Base-by-base conservation (phyloP, 2,113 vertebrate species). In the Syrmaticus mikado region DNA sequence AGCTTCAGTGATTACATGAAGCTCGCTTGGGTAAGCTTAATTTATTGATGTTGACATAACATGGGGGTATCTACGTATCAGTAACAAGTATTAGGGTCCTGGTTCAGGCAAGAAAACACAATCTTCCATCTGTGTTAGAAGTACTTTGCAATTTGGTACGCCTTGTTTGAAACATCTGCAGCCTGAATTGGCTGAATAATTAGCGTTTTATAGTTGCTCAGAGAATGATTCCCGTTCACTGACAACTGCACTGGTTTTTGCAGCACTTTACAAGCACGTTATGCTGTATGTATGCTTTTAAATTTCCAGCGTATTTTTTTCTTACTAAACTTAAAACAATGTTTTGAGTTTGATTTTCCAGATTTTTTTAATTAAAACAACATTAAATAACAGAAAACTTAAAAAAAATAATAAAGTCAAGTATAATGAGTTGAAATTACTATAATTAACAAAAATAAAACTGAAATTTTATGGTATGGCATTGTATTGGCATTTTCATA, bases 211-310 rank as follows among this genome's bases (percentile, higher is more conserved):
- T 17, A 32, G 61, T 12, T 70, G 28, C 62, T 89, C 3, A 8
- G 28, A 36, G 8, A 20, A 21, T n/a, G 30, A n/a, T 10, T 89
- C 18, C 11, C 24, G 13, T 58, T 77, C 55, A 22, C 25, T 27
- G 34, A 17, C 52, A 88, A 62, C 22, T 61, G 14, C 14, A 28
- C 5, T 80, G 53, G 8, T 70, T 88, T 79, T 76, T 50, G 48
- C 15, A 55, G 30, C 27, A 45, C 58, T 82, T 79, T 64, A 72
- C 7, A 41, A 64, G 52, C 5, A 75, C 60, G 28, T 38, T 21
- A 8, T 7, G 2, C 18, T 11, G 22, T 55, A 13, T 21, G 5
- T 0, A 0, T 77, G 3, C 10, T 28, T 80, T 67, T 88, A 13
- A 3, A 6, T 64, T 80, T 76, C 32, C 34, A 61, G 9, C 1